phyloP scores from a whole-genome alignment of 2,113 vertebrate genomes.

The Choloepus hoffmanni region DNA sequence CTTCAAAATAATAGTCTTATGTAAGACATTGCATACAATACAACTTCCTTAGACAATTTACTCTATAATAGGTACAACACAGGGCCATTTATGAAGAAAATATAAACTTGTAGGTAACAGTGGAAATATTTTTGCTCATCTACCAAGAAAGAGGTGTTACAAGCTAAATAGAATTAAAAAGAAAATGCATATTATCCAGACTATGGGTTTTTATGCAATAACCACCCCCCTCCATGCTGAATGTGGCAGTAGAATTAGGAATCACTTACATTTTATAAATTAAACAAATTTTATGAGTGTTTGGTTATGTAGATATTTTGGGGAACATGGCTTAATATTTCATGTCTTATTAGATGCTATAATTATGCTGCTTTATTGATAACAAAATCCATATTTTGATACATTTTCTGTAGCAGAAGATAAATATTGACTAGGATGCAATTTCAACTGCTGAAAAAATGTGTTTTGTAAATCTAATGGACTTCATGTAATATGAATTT shows the following conservation, averaged over 20 bases:
- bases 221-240: not conserved
- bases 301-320: constrained; percentile 49
- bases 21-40: constrained; percentile 17
- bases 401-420: not conserved
- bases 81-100: constrained; percentile 24
- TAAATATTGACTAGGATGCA: constrained; percentile 56
- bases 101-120: constrained; percentile 22
- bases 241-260: constrained; percentile 43
- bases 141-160: constrained; percentile 26
- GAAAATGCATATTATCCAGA: constrained; percentile 13
- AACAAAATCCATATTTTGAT: constrained; percentile 49
- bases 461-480: constrained; percentile 40
- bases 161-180: constrained; percentile 40
- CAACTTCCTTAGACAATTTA: not conserved
- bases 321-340: not conserved
- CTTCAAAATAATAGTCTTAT: constrained; percentile 13
- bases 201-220: constrained; percentile 6
- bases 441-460: constrained; percentile 49
- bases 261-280: not conserved
- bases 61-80: constrained; percentile 10
- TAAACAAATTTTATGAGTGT: not conserved
- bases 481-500: constrained; percentile 43
- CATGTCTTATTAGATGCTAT: not conserved
- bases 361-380: not conserved
- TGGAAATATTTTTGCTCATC: constrained; percentile 28